These are phyloP conservation scores for Macaria notata DNA, from an alignment of 2,888 invertebrate genomes.

Conservation along the genomic window DNA sequence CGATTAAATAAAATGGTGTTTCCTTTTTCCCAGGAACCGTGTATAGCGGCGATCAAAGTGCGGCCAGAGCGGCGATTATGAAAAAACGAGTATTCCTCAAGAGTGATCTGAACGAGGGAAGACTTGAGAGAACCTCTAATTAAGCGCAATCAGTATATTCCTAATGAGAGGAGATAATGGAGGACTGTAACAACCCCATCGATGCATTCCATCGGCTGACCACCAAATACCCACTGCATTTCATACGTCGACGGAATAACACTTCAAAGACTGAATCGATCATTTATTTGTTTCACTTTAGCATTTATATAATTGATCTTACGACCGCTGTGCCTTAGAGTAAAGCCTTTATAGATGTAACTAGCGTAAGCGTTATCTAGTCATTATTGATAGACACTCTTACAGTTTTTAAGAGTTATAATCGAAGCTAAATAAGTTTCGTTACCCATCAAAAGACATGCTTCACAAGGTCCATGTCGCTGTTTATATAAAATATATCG, in stretches of 20 bases:
- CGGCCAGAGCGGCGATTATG: slow-evolving; percentile 77
- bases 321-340: slow-evolving; percentile 75
- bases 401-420: slow-evolving; percentile 33
- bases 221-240: slow-evolving; percentile 69
- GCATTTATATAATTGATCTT: slow-evolving; percentile 74
- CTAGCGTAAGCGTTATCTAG: slow-evolving; percentile 74
- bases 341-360: slow-evolving; percentile 47
- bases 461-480: slow-evolving; percentile 28
- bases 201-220: slow-evolving; percentile 73
- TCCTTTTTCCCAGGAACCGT: slow-evolving; percentile 71
- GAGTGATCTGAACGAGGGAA: slow-evolving; percentile 57
- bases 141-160: slow-evolving; percentile 82
- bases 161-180: slow-evolving; percentile 81
- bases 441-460: slow-evolving; percentile 31
- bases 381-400: slow-evolving; percentile 60
- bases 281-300: slow-evolving; percentile 67
- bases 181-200: slow-evolving; percentile 77
- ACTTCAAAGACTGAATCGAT: slow-evolving; percentile 73
- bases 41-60: slow-evolving; percentile 76
- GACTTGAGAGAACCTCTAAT: slow-evolving; percentile 75
- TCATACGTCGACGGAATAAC: slow-evolving; percentile 65
- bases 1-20: slow-evolving; percentile 46
- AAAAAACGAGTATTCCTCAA: slow-evolving; percentile 77
- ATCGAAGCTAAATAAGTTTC: slow-evolving; percentile 31
- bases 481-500: slow-evolving; percentile 38